Evolutionary conservation across 2,113 vertebrate genomes (phyloP).

Genomic region (Odontesthes bonariensis): DNA sequence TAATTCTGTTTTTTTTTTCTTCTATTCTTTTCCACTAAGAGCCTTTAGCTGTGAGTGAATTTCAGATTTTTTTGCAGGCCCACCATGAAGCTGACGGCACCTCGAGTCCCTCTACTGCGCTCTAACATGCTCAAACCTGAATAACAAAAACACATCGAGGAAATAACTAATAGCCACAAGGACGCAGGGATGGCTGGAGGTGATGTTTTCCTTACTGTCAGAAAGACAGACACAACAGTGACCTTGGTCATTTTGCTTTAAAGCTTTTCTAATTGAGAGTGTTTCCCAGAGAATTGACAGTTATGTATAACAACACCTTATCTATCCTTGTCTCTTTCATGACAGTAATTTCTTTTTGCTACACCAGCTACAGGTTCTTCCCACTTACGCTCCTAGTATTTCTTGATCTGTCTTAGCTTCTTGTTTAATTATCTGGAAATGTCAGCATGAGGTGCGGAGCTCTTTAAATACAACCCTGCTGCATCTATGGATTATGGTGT

Average conservation of each 20-base stretch:
- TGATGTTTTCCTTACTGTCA: conserved; percentile 15
- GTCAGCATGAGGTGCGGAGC: conserved; percentile 23
- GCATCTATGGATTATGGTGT: conserved; percentile 15
- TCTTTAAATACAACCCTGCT: conserved; percentile 32
- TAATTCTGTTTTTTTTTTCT: background rate
- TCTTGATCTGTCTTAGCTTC: conserved; percentile 37
- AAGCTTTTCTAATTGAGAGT: conserved; percentile 42
- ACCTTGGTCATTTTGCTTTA: conserved; percentile 12
- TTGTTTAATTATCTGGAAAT: conserved; percentile 69
- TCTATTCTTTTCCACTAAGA: background rate
- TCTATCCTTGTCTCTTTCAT: conserved; percentile 26
- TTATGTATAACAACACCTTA: conserved; percentile 40
- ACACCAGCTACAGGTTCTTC: conserved; percentile 41
- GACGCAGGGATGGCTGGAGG: background rate
- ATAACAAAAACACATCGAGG: conserved; percentile 40
- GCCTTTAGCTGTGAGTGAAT: background rate
- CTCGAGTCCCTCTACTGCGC: conserved; percentile 27
- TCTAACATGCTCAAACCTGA: conserved; percentile 54
- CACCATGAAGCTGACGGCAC: conserved; percentile 57
- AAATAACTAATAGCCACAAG: conserved; percentile 30
- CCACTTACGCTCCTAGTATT: conserved; percentile 35
- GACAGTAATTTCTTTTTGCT: conserved; percentile 19
- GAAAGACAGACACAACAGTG: conserved; percentile 24
- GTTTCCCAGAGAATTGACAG: conserved; percentile 11
- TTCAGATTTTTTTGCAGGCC: conserved; percentile 47